Base-by-base conservation (phyloP, 2,113 vertebrate species). In the Conger conger region DNA sequence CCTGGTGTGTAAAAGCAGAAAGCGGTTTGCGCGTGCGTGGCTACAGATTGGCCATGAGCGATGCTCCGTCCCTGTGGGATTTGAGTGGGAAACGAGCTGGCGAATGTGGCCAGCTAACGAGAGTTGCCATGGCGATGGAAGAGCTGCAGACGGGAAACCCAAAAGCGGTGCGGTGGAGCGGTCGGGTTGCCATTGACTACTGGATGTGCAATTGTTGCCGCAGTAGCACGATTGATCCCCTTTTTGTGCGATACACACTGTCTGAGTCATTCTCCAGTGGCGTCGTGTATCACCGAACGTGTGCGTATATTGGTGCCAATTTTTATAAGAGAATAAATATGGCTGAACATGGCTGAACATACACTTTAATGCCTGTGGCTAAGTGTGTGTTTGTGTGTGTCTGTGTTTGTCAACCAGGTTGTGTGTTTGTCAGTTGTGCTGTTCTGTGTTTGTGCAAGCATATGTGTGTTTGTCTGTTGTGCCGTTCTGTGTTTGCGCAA, bases 111-210 rank as follows among this genome's bases (percentile, higher is more conserved):
- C 83, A 85, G 86, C 89, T 90, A 82, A 13, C 20, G 89, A 88
- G 83, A 86, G 79, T 90, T 88, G 88, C 84, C 57, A 86, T 87
- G 86, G 86, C 90, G 91, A 92, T 90, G 89, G 86, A 90, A 89
- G 40, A 80, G 85, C 82, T 90, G 90, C 88, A 86, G 90, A 85
- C 83, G 87, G 92, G 90, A 87, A 88, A 92, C 90, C 87, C 45
- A 50, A 91, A 91, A 91, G 91, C 90, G 85, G 90, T 93, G 91
- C 91, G 93, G 90, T 90, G 89, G 86, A 91, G 89, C 91, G 90
- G 89, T 91, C 90, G 88, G 90, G 89, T 92, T 91, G 91, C 92
- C 91, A 86, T 35, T 8, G 40, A 79, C 60, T 83, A 27, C 78
- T 16, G 18, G 77, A 4, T 73, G n/a, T 73, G 9, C 40, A 7